Base-by-base conservation (phyloP, 2,797 vertebrate genomes). In the Mareca strepera region DNA sequence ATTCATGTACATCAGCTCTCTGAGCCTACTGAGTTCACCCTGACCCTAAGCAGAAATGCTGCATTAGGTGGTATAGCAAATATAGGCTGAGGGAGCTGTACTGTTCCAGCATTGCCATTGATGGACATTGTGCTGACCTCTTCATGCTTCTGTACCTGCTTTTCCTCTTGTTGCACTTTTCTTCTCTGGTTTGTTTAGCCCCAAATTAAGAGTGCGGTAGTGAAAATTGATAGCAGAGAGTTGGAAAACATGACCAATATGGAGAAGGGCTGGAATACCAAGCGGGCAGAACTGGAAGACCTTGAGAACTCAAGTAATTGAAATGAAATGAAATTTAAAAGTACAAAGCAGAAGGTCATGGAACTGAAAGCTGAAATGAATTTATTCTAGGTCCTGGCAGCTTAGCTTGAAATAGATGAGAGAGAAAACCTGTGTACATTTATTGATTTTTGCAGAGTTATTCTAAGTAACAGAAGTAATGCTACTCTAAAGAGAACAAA, bases 281-380 rank as follows among this genome's bases (percentile, higher is more conserved):
- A 95, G 60, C 46, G 84, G 86, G 83, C 28, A 80, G 68, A 85
- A 92, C 17, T 79, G 64, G 88, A 90, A 82, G 91, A 95, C 83
- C 88, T 95, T 87, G 81, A 44, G 81, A 90, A 80, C 90, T 91
- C 74, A 31, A 86, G 90, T 94, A 95, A 96, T 92, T 52, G 94
- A 94, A 96, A 94, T 90, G 79, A 94, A 95, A 96, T 93, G 63
- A 92, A 96, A 96, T 93, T 92, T 95, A 90, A 82, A 94, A 93
- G 78, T 94, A 93, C 86, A 75, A 94, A 91, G 78, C 88, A 68
- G 90, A 96, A 96, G 95, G 94, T 93, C 72, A 53, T 72, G 75
- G 67, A 95, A 82, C 74, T 81, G 90, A 91, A 88, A 94, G 52
- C 77, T 84, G 82, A 88, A 78, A 77, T 5, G 39, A 93, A 92